phyloP scores from a whole-genome alignment of 2,888 invertebrate species.

The Polylopha cassiicola region DNA sequence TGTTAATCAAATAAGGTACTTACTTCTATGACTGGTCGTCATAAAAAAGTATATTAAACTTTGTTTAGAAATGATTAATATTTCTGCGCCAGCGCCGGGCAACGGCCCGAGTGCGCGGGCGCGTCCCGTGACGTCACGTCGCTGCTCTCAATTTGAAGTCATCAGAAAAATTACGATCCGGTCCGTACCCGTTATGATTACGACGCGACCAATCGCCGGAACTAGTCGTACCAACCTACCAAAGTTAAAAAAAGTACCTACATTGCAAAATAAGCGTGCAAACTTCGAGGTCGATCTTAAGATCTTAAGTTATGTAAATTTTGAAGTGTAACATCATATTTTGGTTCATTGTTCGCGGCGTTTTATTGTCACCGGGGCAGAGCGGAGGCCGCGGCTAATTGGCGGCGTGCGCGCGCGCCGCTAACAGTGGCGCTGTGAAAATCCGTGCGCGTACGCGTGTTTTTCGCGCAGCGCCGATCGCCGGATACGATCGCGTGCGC shows the following conservation, averaged over 20 bases:
- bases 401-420: conserved; percentile 37
- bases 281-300: too few relatives aligned
- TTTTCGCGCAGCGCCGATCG: conserved; percentile 39
- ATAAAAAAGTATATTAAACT: conserved; percentile 12
- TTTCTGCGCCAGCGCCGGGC: conserved; percentile 2
- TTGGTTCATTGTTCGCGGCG: conserved; percentile 44
- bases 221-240: conserved; percentile 14
- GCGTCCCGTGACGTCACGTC: conserved; percentile 43
- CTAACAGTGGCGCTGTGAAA: conserved; percentile 65
- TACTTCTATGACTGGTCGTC: not conserved
- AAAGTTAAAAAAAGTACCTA: conserved; percentile 6
- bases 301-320: conserved; percentile 47
- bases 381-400: conserved; percentile 34
- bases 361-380: conserved; percentile 36
- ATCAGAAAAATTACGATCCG: conserved; percentile 52
- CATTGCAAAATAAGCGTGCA: too few relatives aligned
- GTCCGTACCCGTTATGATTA: conserved; percentile 45
- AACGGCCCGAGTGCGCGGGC: conserved; percentile 20
- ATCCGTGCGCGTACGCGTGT: conserved; percentile 64
- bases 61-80: conserved; percentile 4
- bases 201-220: conserved; percentile 23
- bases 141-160: conserved; percentile 39
- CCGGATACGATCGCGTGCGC: conserved; percentile 27
- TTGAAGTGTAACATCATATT: conserved; percentile 36
- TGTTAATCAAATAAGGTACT: too few relatives aligned